Conservation (phyloP, 2,113 vertebrate species). For the Daboia siamensis region DNA sequence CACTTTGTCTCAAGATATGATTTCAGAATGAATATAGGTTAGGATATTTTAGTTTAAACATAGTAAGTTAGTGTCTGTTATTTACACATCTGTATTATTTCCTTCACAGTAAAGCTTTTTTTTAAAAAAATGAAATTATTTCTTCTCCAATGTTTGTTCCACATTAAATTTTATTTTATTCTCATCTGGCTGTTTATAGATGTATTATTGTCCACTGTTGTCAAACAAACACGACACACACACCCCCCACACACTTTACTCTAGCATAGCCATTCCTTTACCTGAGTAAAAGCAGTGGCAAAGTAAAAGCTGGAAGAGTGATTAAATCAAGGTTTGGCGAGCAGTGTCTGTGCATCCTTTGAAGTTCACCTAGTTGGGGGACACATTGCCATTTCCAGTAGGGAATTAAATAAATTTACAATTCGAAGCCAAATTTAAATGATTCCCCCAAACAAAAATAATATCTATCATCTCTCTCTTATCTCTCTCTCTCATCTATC, state of each 20-base stretch:
- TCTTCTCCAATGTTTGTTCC: neutral
- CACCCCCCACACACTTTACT: neutral
- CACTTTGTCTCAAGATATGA: neutral
- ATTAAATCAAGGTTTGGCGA: neutral
- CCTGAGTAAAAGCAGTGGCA: neutral
- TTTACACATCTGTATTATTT: neutral
- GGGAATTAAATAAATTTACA: neutral
- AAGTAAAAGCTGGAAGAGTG: neutral
- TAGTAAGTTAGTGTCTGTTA: neutral
- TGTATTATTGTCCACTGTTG: neutral
- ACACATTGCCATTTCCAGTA: neutral
- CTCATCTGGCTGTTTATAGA: neutral
- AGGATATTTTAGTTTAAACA: neutral
- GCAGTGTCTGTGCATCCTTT: neutral
- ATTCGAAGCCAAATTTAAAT: neutral
- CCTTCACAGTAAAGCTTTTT: neutral
- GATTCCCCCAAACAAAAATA: neutral
- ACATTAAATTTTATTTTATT: neutral
- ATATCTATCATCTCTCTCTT: neutral
- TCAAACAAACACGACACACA: neutral
- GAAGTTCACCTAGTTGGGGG: neutral
- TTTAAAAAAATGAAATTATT: neutral
- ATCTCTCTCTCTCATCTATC: no score
- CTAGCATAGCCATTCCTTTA: neutral
- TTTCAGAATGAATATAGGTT: neutral